phyloP scores from a whole-genome alignment of 2,888 invertebrate species.

The Aporophyla nigra region DNA sequence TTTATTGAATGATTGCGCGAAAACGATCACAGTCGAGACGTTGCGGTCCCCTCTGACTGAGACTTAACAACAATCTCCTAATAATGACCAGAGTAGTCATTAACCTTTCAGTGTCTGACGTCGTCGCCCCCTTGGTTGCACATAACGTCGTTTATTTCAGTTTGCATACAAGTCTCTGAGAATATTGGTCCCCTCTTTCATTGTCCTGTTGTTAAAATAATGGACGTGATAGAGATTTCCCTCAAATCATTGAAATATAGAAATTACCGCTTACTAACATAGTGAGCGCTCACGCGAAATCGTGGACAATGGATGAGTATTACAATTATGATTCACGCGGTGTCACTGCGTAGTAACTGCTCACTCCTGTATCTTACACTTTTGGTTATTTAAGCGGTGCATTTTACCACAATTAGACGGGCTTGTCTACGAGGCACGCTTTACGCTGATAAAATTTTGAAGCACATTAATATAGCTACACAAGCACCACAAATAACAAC shows the following conservation, averaged over 20 bases:
- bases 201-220: conserved; percentile 54
- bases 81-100: conserved; percentile 81
- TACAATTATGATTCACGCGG: conserved; percentile 77
- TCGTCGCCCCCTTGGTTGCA: conserved; percentile 50
- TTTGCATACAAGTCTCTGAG: conserved; percentile 47
- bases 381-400: conserved; percentile 78
- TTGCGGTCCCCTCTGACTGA: conserved; percentile 80
- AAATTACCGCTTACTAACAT: conserved; percentile 50
- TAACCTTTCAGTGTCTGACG: conserved; percentile 80
- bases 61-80: conserved; percentile 79
- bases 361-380: conserved; percentile 68
- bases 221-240: conserved; percentile 54
- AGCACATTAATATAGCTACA: conserved; percentile 70
- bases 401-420: conserved; percentile 71
- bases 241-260: conserved; percentile 56
- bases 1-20: conserved; percentile 91
- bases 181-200: conserved; percentile 23
- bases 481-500: conserved; percentile 67
- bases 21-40: conserved; percentile 84
- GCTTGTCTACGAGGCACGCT: conserved; percentile 49
- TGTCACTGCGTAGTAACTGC: conserved; percentile 74
- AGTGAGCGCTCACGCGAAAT: conserved; percentile 68
- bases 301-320: conserved; percentile 76
- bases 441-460: conserved; percentile 63
- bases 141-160: conserved; percentile 61